A percentile compares a stretch with the other conserved stretches of the same genome.
Evolutionary conservation across 2,113 vertebrate species (phyloP).

Genomic region (Tretioscincus oriximinensis): DNA sequence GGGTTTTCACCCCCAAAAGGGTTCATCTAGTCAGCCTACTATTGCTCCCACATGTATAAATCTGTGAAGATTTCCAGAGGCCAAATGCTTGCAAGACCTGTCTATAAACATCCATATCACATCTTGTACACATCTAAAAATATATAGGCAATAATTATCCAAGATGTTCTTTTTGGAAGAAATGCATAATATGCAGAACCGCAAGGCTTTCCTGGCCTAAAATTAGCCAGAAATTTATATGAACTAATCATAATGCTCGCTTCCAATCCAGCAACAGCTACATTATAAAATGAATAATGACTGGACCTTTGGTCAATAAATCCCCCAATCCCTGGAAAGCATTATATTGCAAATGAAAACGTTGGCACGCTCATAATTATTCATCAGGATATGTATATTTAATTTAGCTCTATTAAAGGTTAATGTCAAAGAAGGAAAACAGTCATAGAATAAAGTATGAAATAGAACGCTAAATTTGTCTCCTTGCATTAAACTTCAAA

Average conservation of each 20-base stretch:
- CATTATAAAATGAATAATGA: slow-evolving; percentile 63
- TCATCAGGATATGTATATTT: slow-evolving; percentile 77
- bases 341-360: slow-evolving; percentile 67
- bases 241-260: background rate
- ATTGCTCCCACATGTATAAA: too few species aligned
- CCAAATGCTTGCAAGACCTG: background rate
- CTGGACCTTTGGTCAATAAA: slow-evolving; percentile 59
- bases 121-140: background rate
- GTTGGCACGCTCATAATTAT: slow-evolving; percentile 71
- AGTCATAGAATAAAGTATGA: slow-evolving; percentile 65
- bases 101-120: background rate
- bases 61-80: too few species aligned
- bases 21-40: too few species aligned
- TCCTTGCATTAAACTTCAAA: slow-evolving; percentile 63
- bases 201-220: slow-evolving; percentile 38
- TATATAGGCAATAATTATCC: background rate
- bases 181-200: slow-evolving; percentile 19
- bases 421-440: slow-evolving; percentile 73
- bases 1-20: too few species aligned
- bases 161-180: slow-evolving; percentile 14
- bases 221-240: slow-evolving; percentile 49
- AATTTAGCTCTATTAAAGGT: slow-evolving; percentile 76
- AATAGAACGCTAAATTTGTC: slow-evolving; percentile 64
- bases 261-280: slow-evolving; percentile 13
- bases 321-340: slow-evolving; percentile 64